Evolutionary conservation across 2,797 vertebrate species (phyloP), one percentile per base, ranked within the genome.

Genomic region (Oreochromis mossambicus): DNA sequence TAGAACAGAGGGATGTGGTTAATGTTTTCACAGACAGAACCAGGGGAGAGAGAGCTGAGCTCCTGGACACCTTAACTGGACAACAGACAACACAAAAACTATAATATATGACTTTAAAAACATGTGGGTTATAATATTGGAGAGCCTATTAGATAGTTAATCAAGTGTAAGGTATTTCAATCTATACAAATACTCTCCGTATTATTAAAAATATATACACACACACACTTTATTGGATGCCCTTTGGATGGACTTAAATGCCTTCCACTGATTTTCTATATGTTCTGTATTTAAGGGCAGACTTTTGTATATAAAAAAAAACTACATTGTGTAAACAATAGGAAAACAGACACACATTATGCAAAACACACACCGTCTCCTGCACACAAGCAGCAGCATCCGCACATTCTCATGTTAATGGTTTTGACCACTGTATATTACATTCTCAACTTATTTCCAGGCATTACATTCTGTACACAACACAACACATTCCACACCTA

Each of bases 1-100:
- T 96, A 99, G 86, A 97, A 98, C 97, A 99, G 95, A 98, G 95
- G 96, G 97, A 96, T 96, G 97, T 97, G 96, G 97, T 99, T 98
- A 99, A 96, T 86, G 95, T 97, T 96, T 95, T 90, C 14, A 89
- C 95, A 97, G 94, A 80, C 34, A 96, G 63, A 97, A 96, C 95
- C 94, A 96, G 96, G 95, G 89, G 78, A 94, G 83, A 96, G 93
- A 97, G 96, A 97, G 96, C 96, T 68, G 84, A 86, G 86, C 52
- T 96, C 96, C 95, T 94, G 95, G 96, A 96, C 95, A 91, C 95
- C 61, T 95, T 94, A 93, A 92, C 91, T 83, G 84, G 70, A 86
- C 54, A 83, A 85, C 85, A 95, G 95, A 89, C 89, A 92, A 86
- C 88, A 88, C 5, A 51, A 54, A 26, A 34, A 78, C 36, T 36